Conservation (phyloP, 2,797 vertebrate genomes). For the Botia kubotai region DNA sequence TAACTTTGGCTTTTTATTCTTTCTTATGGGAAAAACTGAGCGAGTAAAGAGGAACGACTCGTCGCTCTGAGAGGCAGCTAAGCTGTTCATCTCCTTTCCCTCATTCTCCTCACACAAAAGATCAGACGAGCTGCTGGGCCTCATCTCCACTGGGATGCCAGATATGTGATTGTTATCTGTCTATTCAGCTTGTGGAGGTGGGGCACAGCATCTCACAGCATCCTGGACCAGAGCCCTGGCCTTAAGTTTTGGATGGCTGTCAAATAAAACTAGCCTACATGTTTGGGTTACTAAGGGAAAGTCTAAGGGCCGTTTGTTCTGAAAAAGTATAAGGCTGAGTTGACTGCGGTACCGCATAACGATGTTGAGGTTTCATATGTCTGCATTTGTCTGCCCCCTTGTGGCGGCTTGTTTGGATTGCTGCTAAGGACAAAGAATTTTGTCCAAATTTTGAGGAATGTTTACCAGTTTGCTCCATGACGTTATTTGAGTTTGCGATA, state of each 20-base stretch:
- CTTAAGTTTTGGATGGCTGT: constrained; percentile 35
- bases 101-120: constrained; percentile 41
- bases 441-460: not conserved
- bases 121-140: constrained; percentile 14
- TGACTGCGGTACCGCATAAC: constrained; percentile 15
- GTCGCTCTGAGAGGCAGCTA: constrained; percentile 24
- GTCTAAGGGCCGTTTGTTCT: constrained; percentile 36
- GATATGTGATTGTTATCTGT: constrained; percentile 64
- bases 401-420: constrained; percentile 36
- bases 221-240: constrained; percentile 31
- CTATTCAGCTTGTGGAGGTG: constrained; percentile 58
- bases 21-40: constrained; percentile 18
- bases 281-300: constrained; percentile 41
- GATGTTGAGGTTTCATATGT: not conserved
- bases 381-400: constrained; percentile 51
- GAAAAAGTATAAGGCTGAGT: constrained; percentile 6
- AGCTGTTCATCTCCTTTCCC: constrained; percentile 42
- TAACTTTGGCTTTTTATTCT: constrained; percentile 11
- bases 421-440: not conserved
- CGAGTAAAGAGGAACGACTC: constrained; percentile 41
- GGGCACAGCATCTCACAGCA: constrained; percentile 54
- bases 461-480: constrained; percentile 23
- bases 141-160: constrained; percentile 54
- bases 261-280: constrained; percentile 43
- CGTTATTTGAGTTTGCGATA: constrained; percentile 8